These are phyloP conservation scores for Listronotus oregonensis DNA, from an alignment of 1,140 invertebrate species.

Conservation along the genomic window DNA sequence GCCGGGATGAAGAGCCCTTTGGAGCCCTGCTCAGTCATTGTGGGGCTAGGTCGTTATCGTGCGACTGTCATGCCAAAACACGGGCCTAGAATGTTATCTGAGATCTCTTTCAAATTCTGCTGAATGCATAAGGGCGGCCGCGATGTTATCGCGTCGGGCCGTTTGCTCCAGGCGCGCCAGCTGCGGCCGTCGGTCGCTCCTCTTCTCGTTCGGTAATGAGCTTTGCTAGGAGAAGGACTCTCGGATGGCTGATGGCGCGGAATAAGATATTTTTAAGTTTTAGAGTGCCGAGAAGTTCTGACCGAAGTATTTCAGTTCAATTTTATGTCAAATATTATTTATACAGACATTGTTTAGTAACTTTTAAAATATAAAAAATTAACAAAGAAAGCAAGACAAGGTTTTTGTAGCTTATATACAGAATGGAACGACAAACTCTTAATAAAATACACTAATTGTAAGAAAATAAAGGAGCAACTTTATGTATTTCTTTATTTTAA, in stretches of 20 bases:
- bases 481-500: too few relatives aligned
- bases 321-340: too few relatives aligned
- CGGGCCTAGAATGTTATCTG: constrained; percentile 57
- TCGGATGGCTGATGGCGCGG: constrained; percentile 27
- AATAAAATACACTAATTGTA: too few relatives aligned
- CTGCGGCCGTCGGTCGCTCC: constrained; percentile 40
- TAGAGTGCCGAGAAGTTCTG: too few relatives aligned
- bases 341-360: too few relatives aligned
- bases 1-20: constrained; percentile 43
- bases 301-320: too few relatives aligned
- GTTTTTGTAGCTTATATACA: too few relatives aligned
- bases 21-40: constrained; percentile 45
- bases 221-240: constrained; percentile 29
- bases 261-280: constrained; percentile 25
- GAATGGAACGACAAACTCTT: too few relatives aligned
- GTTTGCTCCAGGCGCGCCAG: constrained; percentile 56
- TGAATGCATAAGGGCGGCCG: constrained; percentile 57
- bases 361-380: too few relatives aligned
- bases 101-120: constrained; percentile 58
- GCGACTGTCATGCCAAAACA: constrained; percentile 58
- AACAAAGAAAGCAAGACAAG: too few relatives aligned
- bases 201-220: constrained; percentile 24
- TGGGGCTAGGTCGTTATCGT: constrained; percentile 54
- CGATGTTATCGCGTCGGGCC: constrained; percentile 49
- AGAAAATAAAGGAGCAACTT: too few relatives aligned